phyloP scores from a whole-genome alignment of 2,113 vertebrate species.

The Myrmecobius fasciatus region DNA sequence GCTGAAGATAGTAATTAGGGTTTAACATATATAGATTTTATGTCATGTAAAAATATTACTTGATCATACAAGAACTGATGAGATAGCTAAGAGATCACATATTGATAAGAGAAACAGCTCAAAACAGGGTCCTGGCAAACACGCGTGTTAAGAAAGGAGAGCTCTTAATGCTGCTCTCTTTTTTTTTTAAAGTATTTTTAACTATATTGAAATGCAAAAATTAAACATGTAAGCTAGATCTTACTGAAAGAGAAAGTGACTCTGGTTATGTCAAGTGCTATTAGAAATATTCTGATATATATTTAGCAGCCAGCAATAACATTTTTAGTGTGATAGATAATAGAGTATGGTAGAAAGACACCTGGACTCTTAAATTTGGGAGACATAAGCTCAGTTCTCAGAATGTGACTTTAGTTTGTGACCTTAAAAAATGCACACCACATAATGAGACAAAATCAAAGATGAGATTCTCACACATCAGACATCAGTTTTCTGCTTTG shows the following conservation, averaged over 20 bases:
- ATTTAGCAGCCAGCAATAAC: not conserved
- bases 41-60: not conserved
- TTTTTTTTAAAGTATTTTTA: not conserved
- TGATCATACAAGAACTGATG: not conserved
- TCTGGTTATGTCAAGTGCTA: not conserved
- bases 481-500: not conserved
- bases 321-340: not conserved
- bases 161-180: not conserved
- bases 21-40: not conserved
- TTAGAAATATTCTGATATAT: not conserved
- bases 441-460: not conserved
- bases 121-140: not conserved
- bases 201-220: not conserved
- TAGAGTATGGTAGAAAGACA: not conserved
- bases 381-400: not conserved
- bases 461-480: not conserved
- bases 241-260: not conserved
- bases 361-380: not conserved
- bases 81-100: not conserved
- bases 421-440: not conserved
- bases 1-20: not conserved
- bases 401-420: not conserved
- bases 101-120: not conserved
- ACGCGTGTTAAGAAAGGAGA: not conserved
- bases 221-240: not conserved